These are phyloP conservation scores for Dendrophyllia cribrosa DNA, from an alignment of 64 coral and sea anemone genomes.

Conservation along the genomic window DNA sequence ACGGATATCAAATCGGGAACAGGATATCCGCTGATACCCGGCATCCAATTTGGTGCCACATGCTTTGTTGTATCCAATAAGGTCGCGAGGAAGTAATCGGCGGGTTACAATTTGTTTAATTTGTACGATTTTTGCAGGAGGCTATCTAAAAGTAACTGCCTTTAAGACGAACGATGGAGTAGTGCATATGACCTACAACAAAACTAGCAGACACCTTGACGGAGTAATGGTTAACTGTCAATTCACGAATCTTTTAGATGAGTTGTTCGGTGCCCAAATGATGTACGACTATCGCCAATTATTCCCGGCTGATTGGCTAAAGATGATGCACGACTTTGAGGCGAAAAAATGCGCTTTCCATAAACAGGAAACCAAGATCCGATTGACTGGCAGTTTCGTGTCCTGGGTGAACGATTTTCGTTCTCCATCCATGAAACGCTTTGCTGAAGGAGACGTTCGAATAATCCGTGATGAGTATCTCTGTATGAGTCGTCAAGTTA, in stretches of 20 bases:
- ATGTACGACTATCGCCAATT: not conserved
- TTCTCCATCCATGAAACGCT: constrained; percentile 2
- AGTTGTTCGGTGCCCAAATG: not conserved
- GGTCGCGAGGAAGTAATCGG: too few species aligned
- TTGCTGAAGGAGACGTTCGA: not conserved
- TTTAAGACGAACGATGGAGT: not conserved
- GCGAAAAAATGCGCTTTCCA: not conserved
- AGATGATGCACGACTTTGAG: not conserved
- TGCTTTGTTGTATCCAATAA: too few species aligned
- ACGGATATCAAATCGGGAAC: too few species aligned
- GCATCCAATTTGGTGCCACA: too few species aligned
- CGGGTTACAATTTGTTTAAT: too few species aligned
- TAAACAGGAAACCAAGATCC: not conserved
- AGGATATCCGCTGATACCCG: too few species aligned
- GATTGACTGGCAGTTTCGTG: not conserved
- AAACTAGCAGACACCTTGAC: not conserved
- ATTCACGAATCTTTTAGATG: not conserved
- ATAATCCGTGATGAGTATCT: not conserved
- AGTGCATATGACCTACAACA: not conserved
- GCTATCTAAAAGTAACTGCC: not conserved
- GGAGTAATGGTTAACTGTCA: not conserved
- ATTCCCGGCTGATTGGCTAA: not conserved
- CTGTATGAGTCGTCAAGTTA: not conserved
- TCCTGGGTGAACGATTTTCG: not conserved
- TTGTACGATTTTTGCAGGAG: not conserved